phyloP scores from a whole-genome alignment of 2,888 invertebrate genomes.

The Ornithoptera alexandrae region DNA sequence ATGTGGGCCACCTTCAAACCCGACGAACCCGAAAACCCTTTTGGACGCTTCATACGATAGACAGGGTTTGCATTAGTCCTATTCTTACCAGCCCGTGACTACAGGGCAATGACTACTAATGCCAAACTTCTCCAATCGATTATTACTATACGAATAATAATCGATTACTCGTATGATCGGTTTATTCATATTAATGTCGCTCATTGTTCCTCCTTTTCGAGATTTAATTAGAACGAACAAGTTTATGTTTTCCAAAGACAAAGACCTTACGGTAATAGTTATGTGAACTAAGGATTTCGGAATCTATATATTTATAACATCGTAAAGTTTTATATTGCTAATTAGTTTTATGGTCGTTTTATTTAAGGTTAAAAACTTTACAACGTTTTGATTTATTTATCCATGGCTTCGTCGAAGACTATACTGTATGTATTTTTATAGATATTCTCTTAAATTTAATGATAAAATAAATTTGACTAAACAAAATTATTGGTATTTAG shows the following conservation, averaged over 20 bases:
- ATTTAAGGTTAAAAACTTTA: slow-evolving; percentile 53
- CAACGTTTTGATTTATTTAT: not conserved
- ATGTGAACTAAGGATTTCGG: slow-evolving; percentile 50
- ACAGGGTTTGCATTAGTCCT: no score
- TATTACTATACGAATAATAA: slow-evolving; percentile 14
- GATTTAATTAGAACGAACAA: slow-evolving; percentile 62
- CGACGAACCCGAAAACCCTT: no score
- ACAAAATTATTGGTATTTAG: not conserved
- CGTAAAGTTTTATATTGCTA: slow-evolving; percentile 72
- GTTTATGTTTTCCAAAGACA: slow-evolving; percentile 59
- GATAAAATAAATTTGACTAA: slow-evolving; percentile 11
- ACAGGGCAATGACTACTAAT: no score
- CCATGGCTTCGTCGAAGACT: not conserved
- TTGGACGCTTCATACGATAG: no score
- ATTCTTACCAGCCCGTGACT: no score
- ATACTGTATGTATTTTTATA: not conserved
- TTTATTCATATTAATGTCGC: slow-evolving; percentile 56
- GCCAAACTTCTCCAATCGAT: no score
- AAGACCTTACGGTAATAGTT: slow-evolving; percentile 53
- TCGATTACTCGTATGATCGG: not conserved
- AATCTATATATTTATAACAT: slow-evolving; percentile 63
- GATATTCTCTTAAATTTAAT: not conserved
- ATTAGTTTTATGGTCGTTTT: slow-evolving; percentile 70
- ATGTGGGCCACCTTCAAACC: no score
- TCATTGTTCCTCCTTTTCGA: slow-evolving; percentile 48